phyloP scores from a whole-genome alignment of 2,113 vertebrate genomes.

The Aptenodytes forsteri region DNA sequence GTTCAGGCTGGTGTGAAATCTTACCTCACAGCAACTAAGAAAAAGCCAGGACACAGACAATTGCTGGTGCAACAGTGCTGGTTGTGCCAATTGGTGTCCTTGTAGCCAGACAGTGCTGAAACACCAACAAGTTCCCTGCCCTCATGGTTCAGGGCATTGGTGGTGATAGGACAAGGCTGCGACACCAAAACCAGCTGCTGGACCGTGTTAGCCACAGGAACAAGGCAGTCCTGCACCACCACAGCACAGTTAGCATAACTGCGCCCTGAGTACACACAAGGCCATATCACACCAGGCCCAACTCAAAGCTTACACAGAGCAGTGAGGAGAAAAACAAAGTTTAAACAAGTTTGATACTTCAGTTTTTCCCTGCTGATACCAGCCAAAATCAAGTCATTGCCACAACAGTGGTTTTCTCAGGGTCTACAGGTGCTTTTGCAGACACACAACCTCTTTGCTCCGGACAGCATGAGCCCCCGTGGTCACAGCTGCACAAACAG shows the following conservation, averaged over 20 bases:
- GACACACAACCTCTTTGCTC: neutral
- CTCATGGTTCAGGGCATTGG: neutral
- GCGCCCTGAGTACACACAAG: neutral
- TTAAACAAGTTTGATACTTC: neutral
- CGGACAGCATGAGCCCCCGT: neutral
- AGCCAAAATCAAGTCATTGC: neutral
- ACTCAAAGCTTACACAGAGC: neutral
- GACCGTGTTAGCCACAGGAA: neutral
- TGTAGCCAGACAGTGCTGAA: neutral
- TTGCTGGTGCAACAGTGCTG: neutral
- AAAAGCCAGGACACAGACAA: neutral
- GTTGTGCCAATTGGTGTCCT: neutral
- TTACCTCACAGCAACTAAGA: neutral
- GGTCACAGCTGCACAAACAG: neutral
- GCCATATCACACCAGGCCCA: neutral
- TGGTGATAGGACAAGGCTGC: neutral
- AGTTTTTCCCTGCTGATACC: neutral
- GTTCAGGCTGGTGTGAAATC: neutral
- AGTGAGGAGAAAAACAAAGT: neutral
- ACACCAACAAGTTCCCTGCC: neutral
- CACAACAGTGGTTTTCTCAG: neutral
- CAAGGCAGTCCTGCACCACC: neutral
- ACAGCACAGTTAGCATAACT: neutral
- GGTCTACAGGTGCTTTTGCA: neutral
- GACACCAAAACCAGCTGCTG: neutral